These are phyloP conservation scores for Tamias sibiricus DNA, from an alignment of 2,113 vertebrate genomes.

Conservation along the genomic window DNA sequence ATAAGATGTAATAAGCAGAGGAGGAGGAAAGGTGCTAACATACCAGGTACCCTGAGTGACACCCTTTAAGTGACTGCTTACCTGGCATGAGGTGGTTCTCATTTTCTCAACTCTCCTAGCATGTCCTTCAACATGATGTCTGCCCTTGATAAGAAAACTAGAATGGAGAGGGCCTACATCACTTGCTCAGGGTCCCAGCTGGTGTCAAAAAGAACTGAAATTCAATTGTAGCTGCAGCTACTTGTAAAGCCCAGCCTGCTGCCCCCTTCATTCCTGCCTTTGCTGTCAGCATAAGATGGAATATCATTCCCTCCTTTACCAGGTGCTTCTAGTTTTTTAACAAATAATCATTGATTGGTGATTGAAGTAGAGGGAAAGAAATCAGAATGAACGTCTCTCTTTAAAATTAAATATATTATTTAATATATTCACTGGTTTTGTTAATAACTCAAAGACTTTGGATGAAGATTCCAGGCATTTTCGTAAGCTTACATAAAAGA, in stretches of 20 bases:
- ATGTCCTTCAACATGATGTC: background rate
- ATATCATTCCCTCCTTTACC: rapidly evolving
- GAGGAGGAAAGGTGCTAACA: rapidly evolving
- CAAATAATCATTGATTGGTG: background rate
- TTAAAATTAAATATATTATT: slow-evolving; percentile 10
- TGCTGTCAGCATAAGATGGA: background rate
- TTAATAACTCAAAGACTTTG: background rate
- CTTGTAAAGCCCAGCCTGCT: rapidly evolving
- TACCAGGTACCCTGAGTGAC: background rate
- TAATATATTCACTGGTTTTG: background rate
- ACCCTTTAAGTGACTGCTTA: background rate
- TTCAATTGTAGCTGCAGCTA: background rate
- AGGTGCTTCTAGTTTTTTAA: background rate
- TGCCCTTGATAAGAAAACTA: background rate
- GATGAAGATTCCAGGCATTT: background rate
- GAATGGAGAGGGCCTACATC: rapidly evolving
- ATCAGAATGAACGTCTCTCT: background rate
- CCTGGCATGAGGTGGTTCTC: background rate
- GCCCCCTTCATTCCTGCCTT: background rate
- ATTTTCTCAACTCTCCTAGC: background rate
- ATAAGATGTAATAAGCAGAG: background rate
- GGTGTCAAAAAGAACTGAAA: background rate
- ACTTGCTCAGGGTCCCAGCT: background rate
- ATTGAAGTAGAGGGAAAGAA: background rate
- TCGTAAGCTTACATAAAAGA: background rate